phyloP scores from a whole-genome alignment of 2,113 vertebrate species.

The Reinhardtius hippoglossoides region DNA sequence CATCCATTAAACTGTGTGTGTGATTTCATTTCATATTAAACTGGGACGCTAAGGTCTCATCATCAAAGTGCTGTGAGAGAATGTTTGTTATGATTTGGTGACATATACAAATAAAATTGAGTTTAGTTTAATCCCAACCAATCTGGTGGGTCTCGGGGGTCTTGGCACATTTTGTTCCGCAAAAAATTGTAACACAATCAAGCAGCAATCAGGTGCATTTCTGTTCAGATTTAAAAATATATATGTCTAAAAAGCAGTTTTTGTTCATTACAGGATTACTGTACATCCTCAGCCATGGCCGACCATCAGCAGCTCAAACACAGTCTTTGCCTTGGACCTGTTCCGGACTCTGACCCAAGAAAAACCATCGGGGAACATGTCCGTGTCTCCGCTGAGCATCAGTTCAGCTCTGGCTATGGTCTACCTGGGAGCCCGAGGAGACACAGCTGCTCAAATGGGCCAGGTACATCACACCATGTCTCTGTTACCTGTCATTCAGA shows the following conservation, averaged over 20 bases:
- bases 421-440: constrained; percentile 84
- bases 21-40: too few relatives aligned
- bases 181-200: neutral
- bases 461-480: constrained; percentile 78
- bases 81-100: neutral
- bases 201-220: neutral
- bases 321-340: too few relatives aligned
- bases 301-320: too few relatives aligned
- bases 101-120: too few relatives aligned
- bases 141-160: neutral
- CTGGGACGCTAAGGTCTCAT: too few relatives aligned
- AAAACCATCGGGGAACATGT: constrained; percentile 77
- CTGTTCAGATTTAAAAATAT: neutral
- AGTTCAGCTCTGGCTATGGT: constrained; percentile 90
- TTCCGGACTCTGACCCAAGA: constrained; percentile 67
- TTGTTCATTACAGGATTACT: too few relatives aligned
- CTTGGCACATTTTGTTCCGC: neutral
- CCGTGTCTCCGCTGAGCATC: constrained; percentile 90
- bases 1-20: too few relatives aligned
- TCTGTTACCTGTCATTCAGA: neutral
- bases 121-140: too few relatives aligned
- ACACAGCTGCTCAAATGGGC: constrained; percentile 86
- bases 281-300: too few relatives aligned
- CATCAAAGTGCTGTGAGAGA: neutral
- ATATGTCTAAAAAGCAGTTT: too few relatives aligned